Evolutionary conservation across 2,888 invertebrate species (phyloP).

Genomic region (Phortica magna): DNA sequence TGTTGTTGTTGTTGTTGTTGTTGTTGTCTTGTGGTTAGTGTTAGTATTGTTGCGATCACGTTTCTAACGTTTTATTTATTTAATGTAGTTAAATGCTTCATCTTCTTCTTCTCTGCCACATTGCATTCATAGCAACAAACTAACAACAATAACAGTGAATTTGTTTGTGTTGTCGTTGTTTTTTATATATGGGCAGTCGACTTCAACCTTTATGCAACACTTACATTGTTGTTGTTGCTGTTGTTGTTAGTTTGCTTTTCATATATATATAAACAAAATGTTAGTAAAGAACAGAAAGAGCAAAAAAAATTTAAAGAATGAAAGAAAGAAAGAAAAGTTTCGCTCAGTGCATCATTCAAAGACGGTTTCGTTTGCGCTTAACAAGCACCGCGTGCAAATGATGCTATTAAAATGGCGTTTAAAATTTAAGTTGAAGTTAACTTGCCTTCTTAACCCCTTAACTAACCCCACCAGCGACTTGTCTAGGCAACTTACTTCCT

Average conservation of each 20-base stretch:
- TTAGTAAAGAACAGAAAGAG: too few relatives aligned
- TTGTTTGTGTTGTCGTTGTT: too few relatives aligned
- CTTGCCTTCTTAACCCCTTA: conserved; percentile 46
- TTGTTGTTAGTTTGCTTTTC: not conserved
- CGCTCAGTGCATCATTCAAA: conserved; percentile 18
- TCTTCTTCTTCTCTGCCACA: not conserved
- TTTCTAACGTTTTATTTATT: conserved; percentile 56
- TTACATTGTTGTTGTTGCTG: not conserved
- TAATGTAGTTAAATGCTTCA: conserved; percentile 32
- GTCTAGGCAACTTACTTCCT: not conserved
- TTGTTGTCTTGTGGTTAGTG: conserved; percentile 34
- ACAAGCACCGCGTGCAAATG: conserved; percentile 75
- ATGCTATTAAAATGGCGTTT: conserved; percentile 75
- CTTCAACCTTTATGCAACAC: not conserved
- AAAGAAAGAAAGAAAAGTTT: conserved; percentile 12
- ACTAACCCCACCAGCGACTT: not conserved
- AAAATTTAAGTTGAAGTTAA: conserved; percentile 70
- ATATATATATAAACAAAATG: not conserved
- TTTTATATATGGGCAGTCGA: not conserved
- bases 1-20: conserved; percentile 16
- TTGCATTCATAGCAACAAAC: conserved; percentile 35
- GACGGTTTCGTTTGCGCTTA: conserved; percentile 43
- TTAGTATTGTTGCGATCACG: conserved; percentile 46
- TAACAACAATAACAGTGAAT: not conserved
- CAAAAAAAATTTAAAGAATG: conserved; percentile 7